A percentile compares a stretch with the other conserved stretches of the same genome.
Conservation (phyloP, 2,797 vertebrate genomes). For the Coilia nasus region DNA sequence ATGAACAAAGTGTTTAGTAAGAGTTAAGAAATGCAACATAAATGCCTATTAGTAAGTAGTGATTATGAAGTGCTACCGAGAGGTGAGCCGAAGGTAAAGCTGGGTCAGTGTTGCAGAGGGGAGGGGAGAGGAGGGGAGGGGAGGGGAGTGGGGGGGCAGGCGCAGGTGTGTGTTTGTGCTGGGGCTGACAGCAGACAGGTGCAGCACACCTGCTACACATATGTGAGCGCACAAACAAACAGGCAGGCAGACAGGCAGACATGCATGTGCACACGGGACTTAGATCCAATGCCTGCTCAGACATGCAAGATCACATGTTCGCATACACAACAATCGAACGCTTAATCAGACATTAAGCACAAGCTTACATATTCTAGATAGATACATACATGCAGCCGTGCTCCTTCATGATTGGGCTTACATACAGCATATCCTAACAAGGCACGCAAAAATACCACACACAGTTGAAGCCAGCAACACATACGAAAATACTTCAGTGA, state of each 20-base stretch:
- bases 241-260: neutral
- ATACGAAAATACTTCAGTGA: conserved; percentile 8
- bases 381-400: neutral
- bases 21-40: too few species aligned
- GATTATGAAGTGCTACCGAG: too few species aligned
- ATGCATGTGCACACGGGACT: neutral
- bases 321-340: too few species aligned
- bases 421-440: neutral
- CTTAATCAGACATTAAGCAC: neutral
- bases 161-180: conserved; percentile 43
- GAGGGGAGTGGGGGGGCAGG: conserved; percentile 32
- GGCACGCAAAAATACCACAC: conserved; percentile 4
- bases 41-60: too few species aligned
- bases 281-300: neutral
- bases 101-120: neutral
- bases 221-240: conserved; percentile 36
- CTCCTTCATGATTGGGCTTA: neutral
- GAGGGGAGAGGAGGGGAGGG: conserved; percentile 25
- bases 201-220: conserved; percentile 68
- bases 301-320: neutral
- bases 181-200: conserved; percentile 61
- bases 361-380: neutral
- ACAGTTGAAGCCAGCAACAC: conserved; percentile 19
- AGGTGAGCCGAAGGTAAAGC: neutral
- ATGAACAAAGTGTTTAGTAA: too few species aligned